Base-by-base conservation (phyloP, 2,113 vertebrate species). In the Hymenochirus boettgeri region DNA sequence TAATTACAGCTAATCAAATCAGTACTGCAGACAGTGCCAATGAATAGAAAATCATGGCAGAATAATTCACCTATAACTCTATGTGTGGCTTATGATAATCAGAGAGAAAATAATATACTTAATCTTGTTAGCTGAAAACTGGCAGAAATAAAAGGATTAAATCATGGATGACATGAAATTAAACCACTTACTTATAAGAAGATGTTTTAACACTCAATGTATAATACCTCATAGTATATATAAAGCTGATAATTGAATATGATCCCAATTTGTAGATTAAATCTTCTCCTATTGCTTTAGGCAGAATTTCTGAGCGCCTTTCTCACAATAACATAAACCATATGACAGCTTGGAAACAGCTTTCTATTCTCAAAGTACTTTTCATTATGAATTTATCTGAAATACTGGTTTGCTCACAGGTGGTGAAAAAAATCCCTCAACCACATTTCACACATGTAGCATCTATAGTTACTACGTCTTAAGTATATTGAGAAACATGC, bases 181-280 rank as follows among this genome's bases (percentile, higher is more conserved):
- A 42, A 10, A 8, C 39, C 13, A 4, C 4, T 8, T 8, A 42
- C 13, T 51, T 51, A 18, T 23, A 51, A 51, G 12, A 12, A 13
- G 8, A 51, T 21, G 23, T 51, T 51, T 24, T 51, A 51, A 51
- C 4, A 15, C 48, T 51, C 11, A 24, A 2, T 7, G 19, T 51
- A 51, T 13, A 12, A 11, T 13, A 24, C 21, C 48, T 51, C 13
- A 12, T 22, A 51, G 22, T n/a, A n/a, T 2, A 21, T 87, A 86
- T 78, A 77, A 81, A 64, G 73, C 70, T 73, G 82, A 80, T 82
- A 84, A 79, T 58, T 75, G 69, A 78, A 76, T 85, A 85, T 79
- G 85, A 88, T 84, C 75, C 73, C 73, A 76, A 58, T 77, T 81
- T 80, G 76, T 74, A 81, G 75, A 71, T 72, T 73, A 80, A 78